Evolutionary conservation across 2,797 vertebrate genomes (phyloP), one percentile per base, ranked within the genome.

Genomic region (Sylvia borin): DNA sequence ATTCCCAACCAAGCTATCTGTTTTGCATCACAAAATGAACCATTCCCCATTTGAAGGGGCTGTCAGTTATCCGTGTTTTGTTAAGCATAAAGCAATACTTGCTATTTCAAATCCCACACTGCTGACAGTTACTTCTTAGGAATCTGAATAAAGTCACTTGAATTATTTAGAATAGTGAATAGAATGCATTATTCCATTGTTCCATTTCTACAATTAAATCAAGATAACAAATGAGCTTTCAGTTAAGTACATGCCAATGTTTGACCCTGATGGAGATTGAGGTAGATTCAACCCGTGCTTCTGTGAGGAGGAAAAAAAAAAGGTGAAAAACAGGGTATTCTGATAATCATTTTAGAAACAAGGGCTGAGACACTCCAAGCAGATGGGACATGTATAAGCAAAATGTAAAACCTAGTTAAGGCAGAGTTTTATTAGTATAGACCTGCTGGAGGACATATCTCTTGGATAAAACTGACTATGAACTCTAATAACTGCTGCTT

Each of bases 21-120:
- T 68, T 95, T 95, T 94, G 88, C 86, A 95, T 95, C 88, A 96
- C 77, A 95, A 93, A 97, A 95, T 43, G 58, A 95, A 78, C 86
- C n/a, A 38, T 95, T 92, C 57, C 51, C 71, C 43, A 3, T 86
- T 57, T 88, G 82, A 93, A 96, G 78, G n/a, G 57, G 51, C 72
- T 95, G 96, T 95, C 94, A 87, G 92, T 96, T 96, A 93, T 90
- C 93, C 6, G 8, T 85, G 74, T 95, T 95, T 96, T 96, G 92
- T 94, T 96, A 76, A 92, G 80, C 83, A 86, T 60, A 91, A 96
- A 96, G 88, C 67, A 95, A 81, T 92, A 74, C 55, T 83, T 92
- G 57, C 65, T 67, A 54, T 84, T 95, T 91, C 80, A 96, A 95
- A 96, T 93, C 92, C 87, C 77, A 81, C 83, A 57, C 60, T 79